Base-by-base conservation (phyloP, 2,888 invertebrate genomes). In the Lypha dubia region DNA sequence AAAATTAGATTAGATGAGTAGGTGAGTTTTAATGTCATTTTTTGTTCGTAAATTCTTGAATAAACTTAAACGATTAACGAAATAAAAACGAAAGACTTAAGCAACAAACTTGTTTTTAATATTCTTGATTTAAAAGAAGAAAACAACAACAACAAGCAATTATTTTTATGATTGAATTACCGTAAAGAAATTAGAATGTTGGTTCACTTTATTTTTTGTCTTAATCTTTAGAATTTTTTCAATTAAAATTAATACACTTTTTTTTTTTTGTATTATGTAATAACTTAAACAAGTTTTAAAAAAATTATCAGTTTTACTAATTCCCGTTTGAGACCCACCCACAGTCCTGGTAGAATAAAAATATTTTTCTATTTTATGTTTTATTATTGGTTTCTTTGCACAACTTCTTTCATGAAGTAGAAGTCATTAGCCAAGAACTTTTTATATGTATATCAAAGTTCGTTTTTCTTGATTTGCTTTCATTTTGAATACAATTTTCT, bases 151-250 rank as follows among this genome's bases (percentile, higher is more conserved):
- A n/a, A n/a, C n/a, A 28, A 28, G 13, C 17, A 46, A 53, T 20
- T 44, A 20, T 53, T 32, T 20, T 76, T 32, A 58, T 56, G 5
- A 56, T 75, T 65, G 6, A 56, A 75, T 41, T 41, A 32, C 38
- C 46, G 17, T 62, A 70, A n/a, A n/a, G 35, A 62, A 62, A 79
- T 70, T 53, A 70, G 79, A 79, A 79, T 51, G 60, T 67, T 28
- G 2, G 2, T 28, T 41, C 9, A 49, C 56, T 49, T 17, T 17
- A 38, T 20, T 49, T 20, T 49, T 67, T 11, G 28, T 58, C 38
- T 76, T 9, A 49, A 68, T 38, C 38, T 28, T 15, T 6, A 68
- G 60, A 49, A 58, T 41, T 62, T 41, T 28, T 60, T 68, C 51
- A 79, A 79, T 65, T 71, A 56, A 79, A 71, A 63, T 32, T 53